Percentiles rank a stretch among this genome's conserved stretches.
phyloP scores from a whole-genome alignment of 2,797 vertebrate species.

The Epinephelus malabaricus region DNA sequence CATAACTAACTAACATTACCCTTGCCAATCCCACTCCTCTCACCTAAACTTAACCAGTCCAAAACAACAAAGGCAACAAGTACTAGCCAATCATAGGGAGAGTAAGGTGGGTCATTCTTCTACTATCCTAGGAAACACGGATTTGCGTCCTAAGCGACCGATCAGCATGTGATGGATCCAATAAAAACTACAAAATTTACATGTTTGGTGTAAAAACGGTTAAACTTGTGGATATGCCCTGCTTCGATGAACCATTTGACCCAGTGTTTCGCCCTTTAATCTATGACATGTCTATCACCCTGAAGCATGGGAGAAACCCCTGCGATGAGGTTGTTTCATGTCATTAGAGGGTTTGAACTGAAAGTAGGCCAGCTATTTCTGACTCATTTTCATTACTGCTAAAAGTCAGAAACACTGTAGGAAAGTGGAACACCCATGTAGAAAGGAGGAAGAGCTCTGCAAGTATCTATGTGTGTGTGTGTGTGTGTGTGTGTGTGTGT shows the following conservation, averaged over 20 bases:
- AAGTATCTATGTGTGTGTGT: slow-evolving; percentile 10
- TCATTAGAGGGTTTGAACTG: slow-evolving; percentile 63
- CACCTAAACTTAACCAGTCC: no score
- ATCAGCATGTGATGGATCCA: background rate
- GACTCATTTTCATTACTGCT: slow-evolving; percentile 76
- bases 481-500: slow-evolving; percentile 21
- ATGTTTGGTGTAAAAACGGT: background rate
- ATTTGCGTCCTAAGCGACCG: background rate
- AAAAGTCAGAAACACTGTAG: slow-evolving; percentile 66
- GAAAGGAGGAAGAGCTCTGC: slow-evolving; percentile 39
- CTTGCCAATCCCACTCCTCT: no score
- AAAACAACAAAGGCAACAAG: no score
- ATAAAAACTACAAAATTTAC: background rate
- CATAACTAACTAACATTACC: no score
- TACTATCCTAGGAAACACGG: no score
- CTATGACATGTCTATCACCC: slow-evolving; percentile 37
- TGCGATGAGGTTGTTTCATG: slow-evolving; percentile 17
- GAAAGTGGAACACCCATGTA: slow-evolving; percentile 69
- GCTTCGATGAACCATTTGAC: slow-evolving; percentile 15
- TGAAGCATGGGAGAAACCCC: slow-evolving; percentile 39
- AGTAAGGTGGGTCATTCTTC: no score
- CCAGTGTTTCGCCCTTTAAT: slow-evolving; percentile 32
- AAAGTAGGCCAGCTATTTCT: slow-evolving; percentile 79
- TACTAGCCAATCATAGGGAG: no score
- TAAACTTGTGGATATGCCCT: background rate